Base-by-base conservation (phyloP, 1,140 invertebrate species). In the Brachionus koreanus region DNA sequence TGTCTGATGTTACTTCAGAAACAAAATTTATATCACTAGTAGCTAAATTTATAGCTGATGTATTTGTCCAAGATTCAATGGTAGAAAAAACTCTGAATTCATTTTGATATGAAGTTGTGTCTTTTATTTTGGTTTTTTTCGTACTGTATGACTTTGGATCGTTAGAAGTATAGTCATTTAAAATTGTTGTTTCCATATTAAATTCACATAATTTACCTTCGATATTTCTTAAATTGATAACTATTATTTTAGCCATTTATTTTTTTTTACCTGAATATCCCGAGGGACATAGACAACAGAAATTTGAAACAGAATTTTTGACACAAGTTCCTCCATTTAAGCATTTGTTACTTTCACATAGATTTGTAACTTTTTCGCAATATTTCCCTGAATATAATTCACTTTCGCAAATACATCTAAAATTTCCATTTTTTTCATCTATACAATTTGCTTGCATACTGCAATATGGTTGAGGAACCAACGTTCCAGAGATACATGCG, bases 261-360 rank as follows among this genome's bases (percentile, higher is more conserved):
- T 1, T 13, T 67, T 67, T 3, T 67, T 67, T 23, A 49, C 75
- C 75, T 7, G 16, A 33, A 49, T 49, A 77, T n/a, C 25, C 52
- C 13, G 43, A 6, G 16, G 29, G 25, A 12, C 75, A 77, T 19
- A 77, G 12, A 57, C 75, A 77, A 37, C 75, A 77, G 13, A 23
- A 37, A 35, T 77, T n/a, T 35, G 19, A 49, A 29, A 61, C 5
- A 4, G 39, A 16, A 33, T n/a, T 37, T 49, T 77, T 52, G 12
- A 49, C 23, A 42, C 76, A 79, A 12, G 46, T 61, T 1, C 76
- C 76, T 79, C 76, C 76, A 65, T 79, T 79, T 35, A 43, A 23
- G n/a, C 76, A 79, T 39, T 13, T 13, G 5, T 61, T 79, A 5
- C 10, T 19, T 29, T 42, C 76, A 65, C 76, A 79, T n/a, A 39